Evolutionary conservation across 1,140 invertebrate genomes (phyloP), one percentile per base, ranked within the genome.

Genomic region (Lucilia sericata): DNA sequence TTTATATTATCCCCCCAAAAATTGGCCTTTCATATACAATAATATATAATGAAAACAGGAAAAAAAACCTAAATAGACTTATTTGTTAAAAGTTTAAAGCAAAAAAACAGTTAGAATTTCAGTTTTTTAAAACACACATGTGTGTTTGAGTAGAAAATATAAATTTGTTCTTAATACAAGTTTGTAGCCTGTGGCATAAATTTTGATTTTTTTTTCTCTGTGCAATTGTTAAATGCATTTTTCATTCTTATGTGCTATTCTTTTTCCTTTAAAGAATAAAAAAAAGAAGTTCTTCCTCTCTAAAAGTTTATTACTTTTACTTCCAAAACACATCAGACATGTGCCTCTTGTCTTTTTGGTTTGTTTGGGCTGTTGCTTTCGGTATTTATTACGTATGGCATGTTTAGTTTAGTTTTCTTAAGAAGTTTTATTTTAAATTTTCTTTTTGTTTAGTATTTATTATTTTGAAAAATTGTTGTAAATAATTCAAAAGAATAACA

Each of bases 161-260:
- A 55, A 55, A 55, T 55, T 17, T 17, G 12, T 55, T 55, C 51
- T 55, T 55, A 12, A 55, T 55, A 17, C 51, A 55, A n/a, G 12
- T 55, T 55, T 55, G 51, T 55, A 55, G 51, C 51, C 17, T 12
- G 17, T 12, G 51, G 51, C 51, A 55, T 42, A 55, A 55, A 13
- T 55, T 55, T 55, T 55, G 51, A 8, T 55, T 55, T 55, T 7
- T 55, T 12, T 55, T 55, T 55, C 10, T 55, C n/a, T n/a, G n/a
- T n/a, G 51, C 51, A 55, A 55, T 55, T 55, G 12, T 55, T 55
- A 55, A 55, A 55, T 55, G 51, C 51, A 55, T 55, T 55, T 55
- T n/a, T 55, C 51, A 55, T 55, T 1, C 14, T 55, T 17, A 3
- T 30, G 3, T 30, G 25, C 25, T 13, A 55, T 13, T 55, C 17